Conservation (phyloP, 2,797 vertebrate genomes). For the Sebastes steindachneri region DNA sequence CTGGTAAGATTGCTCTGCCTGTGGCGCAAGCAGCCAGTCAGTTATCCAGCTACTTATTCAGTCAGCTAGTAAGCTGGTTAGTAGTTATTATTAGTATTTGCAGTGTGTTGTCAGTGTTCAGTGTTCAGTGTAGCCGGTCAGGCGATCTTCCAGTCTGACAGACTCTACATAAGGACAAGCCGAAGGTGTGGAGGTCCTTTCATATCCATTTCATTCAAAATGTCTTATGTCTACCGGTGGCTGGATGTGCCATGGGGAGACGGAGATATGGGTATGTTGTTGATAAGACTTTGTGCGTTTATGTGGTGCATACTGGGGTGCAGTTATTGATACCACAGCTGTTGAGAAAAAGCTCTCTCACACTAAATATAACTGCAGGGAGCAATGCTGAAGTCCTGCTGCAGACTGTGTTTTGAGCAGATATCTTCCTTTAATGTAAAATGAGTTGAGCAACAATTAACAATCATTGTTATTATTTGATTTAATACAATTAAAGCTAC, state of each 20-base stretch:
- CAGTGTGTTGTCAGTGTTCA: not conserved
- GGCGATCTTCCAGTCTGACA: not conserved
- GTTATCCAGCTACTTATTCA: not conserved
- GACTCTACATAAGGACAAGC: not conserved
- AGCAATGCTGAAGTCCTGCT: not conserved
- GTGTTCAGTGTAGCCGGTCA: not conserved
- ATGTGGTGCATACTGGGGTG: not conserved
- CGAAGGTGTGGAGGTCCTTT: not conserved
- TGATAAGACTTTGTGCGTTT: not conserved
- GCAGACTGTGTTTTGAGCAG: not conserved
- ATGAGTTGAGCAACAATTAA: not conserved
- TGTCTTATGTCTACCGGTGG: constrained; percentile 88
- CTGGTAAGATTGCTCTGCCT: not conserved
- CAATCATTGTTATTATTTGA: not conserved
- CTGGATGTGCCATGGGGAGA: constrained; percentile 93
- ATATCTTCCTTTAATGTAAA: not conserved
- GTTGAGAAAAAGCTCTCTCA: not conserved
- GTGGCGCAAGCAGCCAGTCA: not conserved
- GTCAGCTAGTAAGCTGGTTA: not conserved
- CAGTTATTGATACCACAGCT: not conserved
- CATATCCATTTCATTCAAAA: constrained; percentile 46
- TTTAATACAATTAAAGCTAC: not conserved
- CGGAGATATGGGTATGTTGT: constrained; percentile 91
- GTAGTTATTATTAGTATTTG: constrained; percentile 16
- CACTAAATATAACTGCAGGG: constrained; percentile 22